Base-by-base conservation (phyloP, 37 sponge, comb jelly and placozoan species). In the Halisarca cf. caerulea region DNA sequence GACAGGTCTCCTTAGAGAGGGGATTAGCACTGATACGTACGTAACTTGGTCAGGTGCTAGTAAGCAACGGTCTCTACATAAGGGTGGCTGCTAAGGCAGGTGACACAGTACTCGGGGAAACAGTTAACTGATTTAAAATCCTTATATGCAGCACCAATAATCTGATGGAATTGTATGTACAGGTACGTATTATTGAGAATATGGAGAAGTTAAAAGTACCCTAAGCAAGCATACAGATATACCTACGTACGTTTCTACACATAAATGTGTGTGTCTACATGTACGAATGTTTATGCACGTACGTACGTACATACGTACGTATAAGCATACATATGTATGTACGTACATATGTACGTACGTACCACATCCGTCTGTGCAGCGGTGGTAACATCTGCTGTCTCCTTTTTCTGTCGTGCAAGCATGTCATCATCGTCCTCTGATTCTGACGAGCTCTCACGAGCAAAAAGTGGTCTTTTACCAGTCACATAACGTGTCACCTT, bases 401-500 rank as follows among this genome's bases (percentile, higher is more conserved):
- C 81, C 0, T 23, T 66, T 20, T 41, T 85, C 51, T 64, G 33
- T 28, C 32, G 60, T 15, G 37, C 61, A 8, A 78, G 37, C 2
- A 59, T 57, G 0, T 58, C 84, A 20, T 93, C 95, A 36, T 88
- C 91, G 37, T 83, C 86, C 53, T 84, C 84, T 2, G 69, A 66
- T 42, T 84, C 85, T 58, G 82, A 80, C 7, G 78, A 79, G 30
- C 79, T 81, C 61, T 79, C 82, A 20, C 74, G 86, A 8, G 92
- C 90, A 77, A 86, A 90, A 32, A 83, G 77, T 0, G 89, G 89
- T 34, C 92, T 82, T 15, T 83, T 60, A 3, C 97, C 93, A 47
- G 90, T 86, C 14, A 97, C 83, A 42, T 93, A 98, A 11, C 98
- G 89, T 28, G 88, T 90, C 41, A 98, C 98, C 79, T 95, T 95